Evolutionary conservation across 2,888 invertebrate species (phyloP).

Genomic region (Dynastes maya): DNA sequence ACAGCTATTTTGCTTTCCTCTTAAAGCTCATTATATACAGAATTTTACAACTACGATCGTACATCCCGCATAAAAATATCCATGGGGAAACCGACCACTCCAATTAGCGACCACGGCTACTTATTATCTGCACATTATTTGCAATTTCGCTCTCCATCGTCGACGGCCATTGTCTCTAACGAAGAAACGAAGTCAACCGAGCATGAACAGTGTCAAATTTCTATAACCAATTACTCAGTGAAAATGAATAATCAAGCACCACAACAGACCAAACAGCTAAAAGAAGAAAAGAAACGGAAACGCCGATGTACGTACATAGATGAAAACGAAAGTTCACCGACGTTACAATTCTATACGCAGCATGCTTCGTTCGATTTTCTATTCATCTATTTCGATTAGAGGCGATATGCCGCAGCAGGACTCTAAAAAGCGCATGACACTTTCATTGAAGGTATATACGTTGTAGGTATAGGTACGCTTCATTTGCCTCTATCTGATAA

Average conservation of each 20-base stretch:
- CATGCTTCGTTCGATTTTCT: constrained; percentile 18
- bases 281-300: constrained; percentile 12
- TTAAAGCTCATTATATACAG: background rate
- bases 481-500: constrained; percentile 11
- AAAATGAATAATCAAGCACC: constrained; percentile 17
- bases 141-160: constrained; percentile 9
- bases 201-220: constrained; percentile 32
- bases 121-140: background rate
- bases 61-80: background rate
- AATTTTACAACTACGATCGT: background rate
- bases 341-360: constrained; percentile 2
- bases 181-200: background rate
- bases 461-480: background rate
- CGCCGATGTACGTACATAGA: background rate
- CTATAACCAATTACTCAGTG: constrained; percentile 37
- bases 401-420: background rate
- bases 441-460: constrained; percentile 7
- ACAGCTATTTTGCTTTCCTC: too few species aligned
- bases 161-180: constrained; percentile 15
- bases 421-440: background rate
- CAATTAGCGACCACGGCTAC: background rate
- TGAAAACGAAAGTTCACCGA: constrained; percentile 25
- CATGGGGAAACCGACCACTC: background rate
- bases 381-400: constrained; percentile 21
- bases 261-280: background rate